These are phyloP conservation scores for Lasioglossum malachurum DNA, from an alignment of 2,888 invertebrate genomes.

Conservation along the genomic window DNA sequence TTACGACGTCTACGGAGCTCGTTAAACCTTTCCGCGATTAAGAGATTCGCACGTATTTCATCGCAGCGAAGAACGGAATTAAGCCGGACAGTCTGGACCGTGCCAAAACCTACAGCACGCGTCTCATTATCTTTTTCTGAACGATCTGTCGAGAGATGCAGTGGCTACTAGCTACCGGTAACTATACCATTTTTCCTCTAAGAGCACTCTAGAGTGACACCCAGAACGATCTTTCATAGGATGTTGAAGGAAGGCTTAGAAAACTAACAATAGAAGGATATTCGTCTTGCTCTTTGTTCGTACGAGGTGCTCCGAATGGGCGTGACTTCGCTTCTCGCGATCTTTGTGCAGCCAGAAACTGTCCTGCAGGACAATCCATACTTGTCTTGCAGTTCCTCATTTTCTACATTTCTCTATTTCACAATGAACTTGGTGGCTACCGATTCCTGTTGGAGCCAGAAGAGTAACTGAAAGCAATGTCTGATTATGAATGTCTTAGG, in stretches of 20 bases:
- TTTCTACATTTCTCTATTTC: neutral
- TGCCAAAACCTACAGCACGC: constrained; percentile 14
- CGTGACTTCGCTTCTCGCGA: neutral
- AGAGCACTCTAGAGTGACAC: neutral
- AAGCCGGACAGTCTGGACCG: constrained; percentile 25
- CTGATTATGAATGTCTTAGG: too few relatives aligned
- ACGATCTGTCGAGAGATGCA: neutral
- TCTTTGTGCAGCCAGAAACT: neutral
- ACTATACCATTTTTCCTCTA: neutral
- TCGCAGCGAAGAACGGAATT: constrained; percentile 13
- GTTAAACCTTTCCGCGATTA: constrained; percentile 61
- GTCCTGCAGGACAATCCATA: neutral
- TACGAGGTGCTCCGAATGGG: neutral
- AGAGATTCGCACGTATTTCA: constrained; percentile 52
- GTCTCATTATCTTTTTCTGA: constrained; percentile 23
- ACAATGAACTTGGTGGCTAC: neutral
- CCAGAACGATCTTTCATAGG: neutral
- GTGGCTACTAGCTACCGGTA: neutral
- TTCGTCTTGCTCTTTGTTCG: neutral
- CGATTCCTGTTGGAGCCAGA: neutral
- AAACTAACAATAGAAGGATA: neutral
- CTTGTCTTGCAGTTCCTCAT: neutral
- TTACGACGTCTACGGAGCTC: constrained; percentile 59
- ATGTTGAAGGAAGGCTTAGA: neutral
- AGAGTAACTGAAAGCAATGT: neutral